Evolutionary conservation across 2,888 invertebrate genomes (phyloP), one percentile per base, ranked within the genome.

Genomic region (Trissoscelio sp.): DNA sequence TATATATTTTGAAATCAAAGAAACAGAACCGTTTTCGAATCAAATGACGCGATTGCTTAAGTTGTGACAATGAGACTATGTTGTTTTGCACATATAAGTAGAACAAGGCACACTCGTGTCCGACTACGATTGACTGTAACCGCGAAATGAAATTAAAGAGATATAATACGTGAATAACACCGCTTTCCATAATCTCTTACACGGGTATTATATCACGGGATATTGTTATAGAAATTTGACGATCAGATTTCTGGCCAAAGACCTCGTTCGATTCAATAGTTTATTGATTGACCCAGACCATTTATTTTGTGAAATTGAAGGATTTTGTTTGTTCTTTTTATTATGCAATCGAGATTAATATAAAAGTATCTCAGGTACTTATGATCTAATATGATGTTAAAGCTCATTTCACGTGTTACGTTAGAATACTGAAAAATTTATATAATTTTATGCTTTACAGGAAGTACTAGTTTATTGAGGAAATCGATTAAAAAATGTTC

Each of bases 91-190:
- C 72, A 44, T 48, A 58, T 66, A 78, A 78, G 70, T 70, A 78
- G 78, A 78, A 78, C 77, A 69, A 77, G 69, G 69, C 18, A 46
- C 60, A 53, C 37, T 77, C 69, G 42, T 57, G 70, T 78, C 78
- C 72, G 64, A 62, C 70, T 31, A 39, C 42, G 70, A 44, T 53
- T n/a, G 48, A 16, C 2, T 46, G 58, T 62, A 67, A 73, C 60
- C 55, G 79, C 55, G 14, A 60, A 67, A 46, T 31, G 46, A 74
- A 79, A 69, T 73, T 58, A 79, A 31, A 14, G 37, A 44, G 58
- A 67, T 18, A 60, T 60, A 20, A 62, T 28, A 46, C 37, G 28
- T 4, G 55, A 69, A 62, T 48, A 60, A 37, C 42, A 22, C 53
- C 37, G 66, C 79, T 73, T 79, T 73, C 79, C 64, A 72, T 62